These are phyloP conservation scores for Thalassoma bifasciatum DNA, from an alignment of 2,113 vertebrate genomes.

Conservation along the genomic window DNA sequence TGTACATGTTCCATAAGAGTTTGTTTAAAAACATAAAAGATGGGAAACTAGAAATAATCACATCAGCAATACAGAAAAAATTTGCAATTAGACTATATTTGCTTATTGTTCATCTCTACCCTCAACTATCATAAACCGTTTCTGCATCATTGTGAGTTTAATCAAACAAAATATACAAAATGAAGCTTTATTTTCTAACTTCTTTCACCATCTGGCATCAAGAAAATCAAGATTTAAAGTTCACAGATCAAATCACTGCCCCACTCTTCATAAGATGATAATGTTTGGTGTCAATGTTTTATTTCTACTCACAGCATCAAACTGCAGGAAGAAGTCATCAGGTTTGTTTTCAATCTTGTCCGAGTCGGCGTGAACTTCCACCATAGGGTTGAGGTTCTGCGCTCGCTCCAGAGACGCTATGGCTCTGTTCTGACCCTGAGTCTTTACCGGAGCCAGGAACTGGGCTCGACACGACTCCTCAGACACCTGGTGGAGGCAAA, in stretches of 20 bases:
- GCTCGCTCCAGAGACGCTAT: conserved; percentile 91
- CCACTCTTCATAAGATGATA: neutral
- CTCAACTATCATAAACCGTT: too few species aligned
- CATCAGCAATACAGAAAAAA: too few species aligned
- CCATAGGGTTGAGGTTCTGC: conserved; percentile 97
- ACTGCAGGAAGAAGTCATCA: conserved; percentile 90
- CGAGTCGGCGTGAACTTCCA: conserved; percentile 89
- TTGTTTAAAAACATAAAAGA: too few species aligned
- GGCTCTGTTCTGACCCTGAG: conserved; percentile 87
- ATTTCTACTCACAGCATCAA: conserved; percentile 87
- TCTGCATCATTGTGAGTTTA: neutral
- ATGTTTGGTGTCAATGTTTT: neutral
- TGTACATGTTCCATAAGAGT: too few species aligned
- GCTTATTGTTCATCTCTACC: too few species aligned
- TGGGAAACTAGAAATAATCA: too few species aligned
- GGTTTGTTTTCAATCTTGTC: conserved; percentile 86
- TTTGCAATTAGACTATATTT: too few species aligned
- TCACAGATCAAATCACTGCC: neutral
- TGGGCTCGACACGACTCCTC: conserved; percentile 89
- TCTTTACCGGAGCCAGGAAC: conserved; percentile 88
- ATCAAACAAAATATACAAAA: neutral
- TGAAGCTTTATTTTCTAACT: neutral
- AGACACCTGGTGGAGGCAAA: conserved; percentile 81
- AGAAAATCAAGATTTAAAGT: neutral
- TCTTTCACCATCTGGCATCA: neutral